These are phyloP conservation scores for Theonella swinhoei DNA, from an alignment of 37 sponge, comb jelly and placozoan genomes.

Conservation along the genomic window DNA sequence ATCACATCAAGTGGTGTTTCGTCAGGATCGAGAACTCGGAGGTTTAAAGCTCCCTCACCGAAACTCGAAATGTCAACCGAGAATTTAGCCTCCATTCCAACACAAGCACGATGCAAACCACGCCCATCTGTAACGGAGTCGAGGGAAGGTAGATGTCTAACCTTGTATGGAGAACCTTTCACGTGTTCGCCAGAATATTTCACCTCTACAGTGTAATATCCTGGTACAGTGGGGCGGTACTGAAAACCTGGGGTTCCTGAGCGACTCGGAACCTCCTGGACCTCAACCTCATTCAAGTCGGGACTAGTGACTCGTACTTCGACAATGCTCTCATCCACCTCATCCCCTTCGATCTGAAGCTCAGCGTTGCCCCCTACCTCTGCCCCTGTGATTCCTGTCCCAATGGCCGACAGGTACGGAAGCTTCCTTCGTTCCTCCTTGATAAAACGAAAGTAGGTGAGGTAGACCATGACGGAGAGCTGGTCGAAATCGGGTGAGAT, in stretches of 20 bases:
- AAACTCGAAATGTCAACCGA: conserved; percentile 47
- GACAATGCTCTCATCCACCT: conserved; percentile 9
- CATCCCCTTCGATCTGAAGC: conserved; percentile 4
- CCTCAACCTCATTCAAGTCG: conserved; percentile 14
- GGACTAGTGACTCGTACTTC: conserved; percentile 13
- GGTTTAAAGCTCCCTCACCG: conserved; percentile 29
- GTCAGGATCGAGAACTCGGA: conserved; percentile 7
- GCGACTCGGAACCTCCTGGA: background rate
- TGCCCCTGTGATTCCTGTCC: conserved; percentile 15
- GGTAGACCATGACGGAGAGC: conserved; percentile 58
- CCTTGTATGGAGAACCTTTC: conserved; percentile 45
- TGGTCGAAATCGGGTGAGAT: conserved; percentile 35
- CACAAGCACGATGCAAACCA: conserved; percentile 13
- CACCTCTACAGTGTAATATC: conserved; percentile 47
- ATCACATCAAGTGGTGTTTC: conserved; percentile 3
- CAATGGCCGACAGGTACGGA: conserved; percentile 1
- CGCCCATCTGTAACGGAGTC: conserved; percentile 15
- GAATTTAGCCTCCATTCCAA: conserved; percentile 27
- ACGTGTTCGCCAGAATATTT: conserved; percentile 28
- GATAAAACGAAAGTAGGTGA: conserved; percentile 40
- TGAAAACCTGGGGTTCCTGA: conserved; percentile 11
- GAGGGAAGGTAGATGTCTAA: conserved; percentile 4
- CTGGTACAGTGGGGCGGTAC: conserved; percentile 43
- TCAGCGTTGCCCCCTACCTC: conserved; percentile 1
- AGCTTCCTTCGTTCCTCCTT: background rate